Evolutionary conservation across 1,140 invertebrate species (phyloP), one percentile per base, ranked within the genome.

Genomic region (Drosophila varians): DNA sequence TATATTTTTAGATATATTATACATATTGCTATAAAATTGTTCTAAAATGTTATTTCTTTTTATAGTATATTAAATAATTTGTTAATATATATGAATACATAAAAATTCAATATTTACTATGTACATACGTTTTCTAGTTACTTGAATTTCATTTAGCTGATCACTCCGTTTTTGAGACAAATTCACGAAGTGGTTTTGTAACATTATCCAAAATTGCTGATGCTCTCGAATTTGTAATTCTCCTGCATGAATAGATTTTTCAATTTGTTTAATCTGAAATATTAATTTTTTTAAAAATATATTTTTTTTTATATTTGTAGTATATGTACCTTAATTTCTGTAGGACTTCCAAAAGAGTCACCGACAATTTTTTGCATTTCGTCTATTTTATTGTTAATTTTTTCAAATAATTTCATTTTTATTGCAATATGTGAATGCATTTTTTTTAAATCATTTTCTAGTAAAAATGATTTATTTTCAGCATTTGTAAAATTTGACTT

Each of bases 141-240:
- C 90, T 82, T 94, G 94, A 40, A 95, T 93, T 71, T 96, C 93
- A 21, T 93, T 91, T 0, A 95, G 77, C 69, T 95, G 93, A 60
- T 92, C 89, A 68, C 94, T 94, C 75, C 94, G 92, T 69, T 96
- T 93, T 60, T 94, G 91, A 0, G 94, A 93, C 4, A 96, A 89
- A 55, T 92, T 92, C 0, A 96, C 93, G 46, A 95, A 93, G 74
- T 94, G 93, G 12, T 93, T 93, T 90, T 96, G 95, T 65, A 95
- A 92, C 38, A 95, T 93, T 45, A 96, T 89, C 96, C 96, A 96
- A 86, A 94, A 93, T 60, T 94, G 93, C 83, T 96, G 94, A 57
- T 94, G 90, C 42, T 92, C 91, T 68, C 94, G 92, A 21, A 94
- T 94, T 76, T 93, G 93, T 48, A 92, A 91, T 45, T 94, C 92